These are phyloP conservation scores for Ciona savignyi DNA, from an alignment of 23 tunicate genomes.

Conservation along the genomic window DNA sequence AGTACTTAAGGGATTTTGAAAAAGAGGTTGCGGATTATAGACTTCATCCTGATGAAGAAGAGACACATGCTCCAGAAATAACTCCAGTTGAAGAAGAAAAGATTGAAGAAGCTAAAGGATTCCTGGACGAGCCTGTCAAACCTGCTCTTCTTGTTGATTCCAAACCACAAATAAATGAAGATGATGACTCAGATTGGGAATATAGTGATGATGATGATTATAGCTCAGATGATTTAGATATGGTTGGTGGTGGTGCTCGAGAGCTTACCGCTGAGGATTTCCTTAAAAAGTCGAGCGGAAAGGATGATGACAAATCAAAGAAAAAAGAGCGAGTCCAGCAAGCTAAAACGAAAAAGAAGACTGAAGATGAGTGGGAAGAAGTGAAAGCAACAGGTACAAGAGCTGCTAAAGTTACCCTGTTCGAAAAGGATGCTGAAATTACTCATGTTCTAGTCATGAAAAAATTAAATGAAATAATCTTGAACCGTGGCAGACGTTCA, in stretches of 20 bases:
- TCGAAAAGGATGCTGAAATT: constrained; percentile 76
- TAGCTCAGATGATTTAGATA: constrained; percentile 55
- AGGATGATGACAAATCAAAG: constrained; percentile 56
- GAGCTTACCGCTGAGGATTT: constrained; percentile 88
- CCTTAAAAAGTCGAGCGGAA: constrained; percentile 41
- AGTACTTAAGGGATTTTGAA: constrained; percentile 87
- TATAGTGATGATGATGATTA: constrained; percentile 35
- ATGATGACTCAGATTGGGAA: constrained; percentile 11
- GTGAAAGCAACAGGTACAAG: constrained; percentile 69
- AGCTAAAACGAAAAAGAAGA: constrained; percentile 35
- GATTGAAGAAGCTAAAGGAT: constrained; percentile 23
- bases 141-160: constrained; percentile 13
- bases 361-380: constrained; percentile 84
- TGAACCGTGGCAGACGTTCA: constrained; percentile 71
- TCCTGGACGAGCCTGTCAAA: constrained; percentile 22
- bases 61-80: neutral
- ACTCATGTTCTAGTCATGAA: constrained; percentile 64
- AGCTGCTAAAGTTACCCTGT: constrained; percentile 29
- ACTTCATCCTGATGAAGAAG: constrained; percentile 55
- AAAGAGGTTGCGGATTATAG: constrained; percentile 69
- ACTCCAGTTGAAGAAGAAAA: constrained; percentile 3
- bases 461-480: constrained; percentile 67
- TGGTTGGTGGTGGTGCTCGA: constrained; percentile 30
- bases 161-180: neutral
- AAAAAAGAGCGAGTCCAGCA: constrained; percentile 28